Evolutionary conservation across 2,797 vertebrate species (phyloP).

Genomic region (Gymnopithys bicolor): DNA sequence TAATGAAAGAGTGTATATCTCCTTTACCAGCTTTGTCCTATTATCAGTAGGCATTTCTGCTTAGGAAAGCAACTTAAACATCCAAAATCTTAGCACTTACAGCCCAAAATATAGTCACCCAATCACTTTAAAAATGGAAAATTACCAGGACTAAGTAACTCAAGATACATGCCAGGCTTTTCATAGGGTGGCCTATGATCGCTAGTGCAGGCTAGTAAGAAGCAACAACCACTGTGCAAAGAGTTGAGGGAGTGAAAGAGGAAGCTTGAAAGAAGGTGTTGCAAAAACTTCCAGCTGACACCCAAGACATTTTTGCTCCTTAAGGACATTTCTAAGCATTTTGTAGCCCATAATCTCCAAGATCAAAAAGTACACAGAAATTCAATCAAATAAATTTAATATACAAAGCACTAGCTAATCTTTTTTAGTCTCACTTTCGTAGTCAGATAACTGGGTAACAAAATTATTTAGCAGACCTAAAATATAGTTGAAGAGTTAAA

Average conservation of each 20-base stretch:
- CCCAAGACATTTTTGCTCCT: background rate
- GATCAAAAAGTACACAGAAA: background rate
- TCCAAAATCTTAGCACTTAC: background rate
- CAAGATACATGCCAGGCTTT: rapidly evolving
- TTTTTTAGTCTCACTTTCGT: background rate
- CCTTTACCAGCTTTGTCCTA: background rate
- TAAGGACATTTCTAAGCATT: background rate
- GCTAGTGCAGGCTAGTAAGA: background rate
- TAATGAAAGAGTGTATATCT: background rate
- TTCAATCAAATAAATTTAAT: background rate
- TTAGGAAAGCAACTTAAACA: background rate
- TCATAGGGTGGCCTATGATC: background rate
- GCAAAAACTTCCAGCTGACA: background rate
- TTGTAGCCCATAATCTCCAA: background rate
- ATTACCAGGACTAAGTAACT: background rate
- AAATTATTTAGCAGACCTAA: background rate
- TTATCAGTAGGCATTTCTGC: background rate
- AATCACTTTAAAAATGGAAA: background rate
- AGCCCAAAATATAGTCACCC: background rate
- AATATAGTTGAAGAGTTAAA: background rate
- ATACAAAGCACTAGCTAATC: background rate
- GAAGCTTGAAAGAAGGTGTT: background rate
- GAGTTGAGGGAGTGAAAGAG: background rate
- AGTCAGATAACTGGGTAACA: background rate
- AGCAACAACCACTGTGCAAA: background rate